Conservation (phyloP, 2,113 vertebrate genomes). For the Xyrauchen texanus region DNA sequence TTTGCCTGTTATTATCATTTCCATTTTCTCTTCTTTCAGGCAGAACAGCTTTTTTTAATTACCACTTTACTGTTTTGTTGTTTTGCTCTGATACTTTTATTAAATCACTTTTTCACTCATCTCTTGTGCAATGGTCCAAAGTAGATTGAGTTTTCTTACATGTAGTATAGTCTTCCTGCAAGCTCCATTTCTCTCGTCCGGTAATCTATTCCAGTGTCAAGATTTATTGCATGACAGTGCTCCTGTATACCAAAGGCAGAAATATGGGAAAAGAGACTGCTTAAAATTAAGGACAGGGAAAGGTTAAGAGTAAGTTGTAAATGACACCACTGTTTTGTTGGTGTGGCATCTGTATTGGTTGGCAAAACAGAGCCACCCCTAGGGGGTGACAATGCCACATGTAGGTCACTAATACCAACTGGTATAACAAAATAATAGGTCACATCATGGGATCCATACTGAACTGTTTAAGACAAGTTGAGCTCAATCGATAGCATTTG, state of each 20-base stretch:
- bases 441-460: background rate
- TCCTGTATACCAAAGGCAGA: constrained; percentile 69
- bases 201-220: constrained; percentile 91
- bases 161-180: constrained; percentile 84
- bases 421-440: background rate
- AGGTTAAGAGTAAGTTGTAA: background rate
- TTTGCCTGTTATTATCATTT: background rate
- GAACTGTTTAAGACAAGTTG: too few species aligned
- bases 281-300: too few species aligned
- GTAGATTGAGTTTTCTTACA: constrained; percentile 74
- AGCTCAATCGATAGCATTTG: too few species aligned
- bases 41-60: background rate
- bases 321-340: background rate
- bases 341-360: background rate
- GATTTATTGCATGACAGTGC: constrained; percentile 78
- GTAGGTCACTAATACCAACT: background rate
- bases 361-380: constrained; percentile 1
- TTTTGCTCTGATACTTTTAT: too few species aligned
- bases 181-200: constrained; percentile 79
- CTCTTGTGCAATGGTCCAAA: background rate
- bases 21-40: background rate
- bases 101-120: background rate
- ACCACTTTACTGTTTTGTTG: too few species aligned
- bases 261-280: too few species aligned
- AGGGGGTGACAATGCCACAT: constrained; percentile 34